Base-by-base conservation (phyloP, 2,888 invertebrate genomes). In the Tachina grossa region DNA sequence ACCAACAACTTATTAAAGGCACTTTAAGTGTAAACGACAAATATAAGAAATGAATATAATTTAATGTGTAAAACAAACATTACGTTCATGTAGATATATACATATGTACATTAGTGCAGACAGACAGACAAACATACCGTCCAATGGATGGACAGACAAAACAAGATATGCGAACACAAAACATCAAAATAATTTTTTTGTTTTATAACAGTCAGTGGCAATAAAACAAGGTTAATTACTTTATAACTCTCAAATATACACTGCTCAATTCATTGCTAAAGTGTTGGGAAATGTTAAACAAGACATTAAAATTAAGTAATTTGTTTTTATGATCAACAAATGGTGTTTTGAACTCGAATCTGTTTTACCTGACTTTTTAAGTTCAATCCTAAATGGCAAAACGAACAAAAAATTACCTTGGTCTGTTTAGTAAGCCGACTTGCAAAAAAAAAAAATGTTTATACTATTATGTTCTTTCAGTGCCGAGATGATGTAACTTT, bases 181-280 rank as follows among this genome's bases (percentile, higher is more conserved):
- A 43, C 41, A 66, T 31, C 22, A 69, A 72, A n/a, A 61, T 22
- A 14, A 31, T 47, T 43, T 65, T 22, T 66, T 51, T n/a, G n/a
- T n/a, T 74, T 59, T 61, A 47, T 57, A 68, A 47, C 53, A 69
- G 16, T 43, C 19, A 75, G 61, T 63, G 19, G 83, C 45, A 76
- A 80, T 83, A 83, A 85, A 85, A 80, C 83, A 71, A 83, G 85
- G 85, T 85, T 85, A 85, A 85, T 85, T 85, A 85, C 85, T 80
- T 76, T 83, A 76, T 71, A 83, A 74, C 83, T 77, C 51, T 57
- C 43, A 61, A 63, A 76, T 61, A 81, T 2, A 74, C 16, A 63
- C 41, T 55, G 65, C 61, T 53, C 19, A 68, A 39, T 43, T 43
- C 43, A 39, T 19, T 41, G 57, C 9, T 59, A 45, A 63, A 53